Evolutionary conservation across 2,888 invertebrate genomes (phyloP).

Genomic region (Rhyacophila evoluta): DNA sequence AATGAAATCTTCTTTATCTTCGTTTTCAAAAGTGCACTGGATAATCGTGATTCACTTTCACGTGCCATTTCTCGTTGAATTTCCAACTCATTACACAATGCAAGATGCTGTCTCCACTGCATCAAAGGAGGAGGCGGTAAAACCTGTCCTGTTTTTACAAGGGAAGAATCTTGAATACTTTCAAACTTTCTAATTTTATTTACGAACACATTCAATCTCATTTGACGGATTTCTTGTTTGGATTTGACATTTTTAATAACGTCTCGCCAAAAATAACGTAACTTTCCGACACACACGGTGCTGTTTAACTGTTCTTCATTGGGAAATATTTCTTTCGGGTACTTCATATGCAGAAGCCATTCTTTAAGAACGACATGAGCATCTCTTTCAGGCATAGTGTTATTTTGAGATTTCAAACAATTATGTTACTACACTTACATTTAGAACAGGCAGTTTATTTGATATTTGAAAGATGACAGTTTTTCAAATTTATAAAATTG

Average conservation of each 20-base stretch:
- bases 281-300: conserved; percentile 42
- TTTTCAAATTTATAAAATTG: not conserved
- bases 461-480: not conserved
- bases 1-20: conserved; percentile 34
- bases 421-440: too few species aligned
- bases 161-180: conserved; percentile 37
- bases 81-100: not conserved
- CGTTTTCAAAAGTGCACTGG: conserved; percentile 25
- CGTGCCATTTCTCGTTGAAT: not conserved
- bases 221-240: conserved; percentile 38
- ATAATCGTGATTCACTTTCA: conserved; percentile 12
- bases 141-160: conserved; percentile 41
- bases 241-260: conserved; percentile 44
- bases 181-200: conserved; percentile 38
- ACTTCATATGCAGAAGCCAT: conserved; percentile 44
- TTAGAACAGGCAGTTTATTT: too few species aligned
- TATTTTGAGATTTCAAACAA: not conserved
- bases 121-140: conserved; percentile 38
- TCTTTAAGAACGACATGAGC: conserved; percentile 36
- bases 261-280: conserved; percentile 46
- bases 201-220: conserved; percentile 41
- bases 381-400: conserved; percentile 35
- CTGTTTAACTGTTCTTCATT: conserved; percentile 39
- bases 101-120: conserved; percentile 25
- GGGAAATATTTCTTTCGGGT: conserved; percentile 47